Conservation (phyloP, 2,888 invertebrate species). For the Nephrocerus scutellatus region DNA sequence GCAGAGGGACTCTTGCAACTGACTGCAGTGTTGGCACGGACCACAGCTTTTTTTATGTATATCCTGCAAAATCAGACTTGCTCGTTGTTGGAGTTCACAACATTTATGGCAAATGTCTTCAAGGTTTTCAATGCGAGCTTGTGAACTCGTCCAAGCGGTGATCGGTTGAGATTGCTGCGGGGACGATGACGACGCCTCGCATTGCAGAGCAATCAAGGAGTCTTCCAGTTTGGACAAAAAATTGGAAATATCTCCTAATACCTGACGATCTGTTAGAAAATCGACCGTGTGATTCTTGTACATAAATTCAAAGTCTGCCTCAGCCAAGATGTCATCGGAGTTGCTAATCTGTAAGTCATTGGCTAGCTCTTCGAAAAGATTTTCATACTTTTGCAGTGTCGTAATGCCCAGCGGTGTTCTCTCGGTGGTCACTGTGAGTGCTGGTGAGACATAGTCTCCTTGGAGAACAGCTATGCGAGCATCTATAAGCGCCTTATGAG, state of each 20-base stretch:
- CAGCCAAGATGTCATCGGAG: constrained; percentile 38
- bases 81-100: constrained; percentile 51
- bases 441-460: constrained; percentile 47
- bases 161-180: too few species aligned
- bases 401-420: constrained; percentile 27
- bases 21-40: constrained; percentile 49
- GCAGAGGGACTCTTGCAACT: constrained; percentile 48
- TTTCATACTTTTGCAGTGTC: constrained; percentile 38
- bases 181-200: constrained; percentile 22
- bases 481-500: constrained; percentile 69
- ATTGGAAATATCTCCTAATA: constrained; percentile 34
- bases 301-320: constrained; percentile 42
- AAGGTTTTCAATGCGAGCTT: constrained; percentile 45
- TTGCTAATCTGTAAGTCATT: constrained; percentile 36
- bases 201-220: constrained; percentile 32
- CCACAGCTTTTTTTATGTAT: constrained; percentile 35
- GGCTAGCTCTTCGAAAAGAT: constrained; percentile 38
- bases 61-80: constrained; percentile 48
- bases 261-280: constrained; percentile 35
- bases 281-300: constrained; percentile 38
- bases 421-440: constrained; percentile 4
- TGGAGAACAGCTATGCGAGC: constrained; percentile 65
- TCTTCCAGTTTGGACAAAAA: constrained; percentile 37
- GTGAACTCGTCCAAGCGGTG: constrained; percentile 24
- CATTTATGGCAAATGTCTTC: constrained; percentile 55